These are phyloP conservation scores for Camelus dromedarius DNA, from an alignment of 2,113 vertebrate species.

Conservation along the genomic window DNA sequence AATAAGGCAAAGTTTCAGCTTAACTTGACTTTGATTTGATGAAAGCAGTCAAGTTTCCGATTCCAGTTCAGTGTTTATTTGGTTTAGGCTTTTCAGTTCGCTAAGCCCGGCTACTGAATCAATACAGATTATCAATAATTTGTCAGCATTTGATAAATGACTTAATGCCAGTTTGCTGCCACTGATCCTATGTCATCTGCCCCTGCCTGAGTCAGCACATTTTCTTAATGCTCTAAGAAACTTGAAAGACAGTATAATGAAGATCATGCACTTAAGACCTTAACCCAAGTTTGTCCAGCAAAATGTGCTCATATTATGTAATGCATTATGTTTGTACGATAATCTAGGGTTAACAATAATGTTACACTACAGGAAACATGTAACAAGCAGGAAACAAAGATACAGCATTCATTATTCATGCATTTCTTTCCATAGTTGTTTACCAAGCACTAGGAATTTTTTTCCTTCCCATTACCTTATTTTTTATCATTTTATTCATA, in stretches of 20 bases:
- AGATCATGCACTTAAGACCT: neutral
- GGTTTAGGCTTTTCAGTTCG: constrained; percentile 59
- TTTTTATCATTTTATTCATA: constrained; percentile 28
- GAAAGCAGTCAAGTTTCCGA: neutral
- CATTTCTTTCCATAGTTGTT: neutral
- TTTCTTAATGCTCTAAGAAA: constrained; percentile 28
- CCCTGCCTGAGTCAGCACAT: neutral
- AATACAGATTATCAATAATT: constrained; percentile 77
- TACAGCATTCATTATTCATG: neutral
- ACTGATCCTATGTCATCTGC: constrained; percentile 60
- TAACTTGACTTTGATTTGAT: neutral
- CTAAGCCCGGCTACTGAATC: constrained; percentile 64
- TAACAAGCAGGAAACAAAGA: neutral
- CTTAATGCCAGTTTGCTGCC: neutral
- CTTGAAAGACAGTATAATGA: neutral
- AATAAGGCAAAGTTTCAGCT: neutral
- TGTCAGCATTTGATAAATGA: constrained; percentile 74
- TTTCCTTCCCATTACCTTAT: neutral
- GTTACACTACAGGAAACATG: neutral
- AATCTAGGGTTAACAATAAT: neutral
- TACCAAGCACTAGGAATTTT: neutral
- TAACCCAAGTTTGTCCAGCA: rapidly evolving
- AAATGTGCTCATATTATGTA: neutral
- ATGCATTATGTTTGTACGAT: neutral
- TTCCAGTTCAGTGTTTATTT: neutral